These are phyloP conservation scores for Apotomis capreana DNA, from an alignment of 2,888 invertebrate species.

Conservation along the genomic window DNA sequence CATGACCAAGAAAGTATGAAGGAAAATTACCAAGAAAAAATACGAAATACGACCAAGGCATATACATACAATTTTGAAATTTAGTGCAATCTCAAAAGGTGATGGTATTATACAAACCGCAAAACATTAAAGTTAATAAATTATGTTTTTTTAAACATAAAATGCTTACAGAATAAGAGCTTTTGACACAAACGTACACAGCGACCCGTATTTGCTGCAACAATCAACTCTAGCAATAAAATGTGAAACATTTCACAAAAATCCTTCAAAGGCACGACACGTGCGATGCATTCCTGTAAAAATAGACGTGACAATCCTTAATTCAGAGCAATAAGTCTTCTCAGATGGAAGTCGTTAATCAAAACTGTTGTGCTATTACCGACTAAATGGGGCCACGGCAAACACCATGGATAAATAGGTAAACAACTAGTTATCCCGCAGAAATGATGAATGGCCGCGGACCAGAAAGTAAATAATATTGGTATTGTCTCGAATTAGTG, in stretches of 20 bases:
- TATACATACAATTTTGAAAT: too few relatives aligned
- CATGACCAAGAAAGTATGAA: too few relatives aligned
- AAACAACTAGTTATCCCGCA: conserved; percentile 34
- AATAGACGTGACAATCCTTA: conserved; percentile 8
- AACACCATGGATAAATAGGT: conserved; percentile 40
- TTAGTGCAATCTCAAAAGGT: too few relatives aligned
- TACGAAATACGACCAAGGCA: too few relatives aligned
- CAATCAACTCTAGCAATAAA: conserved; percentile 8
- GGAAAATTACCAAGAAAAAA: too few relatives aligned
- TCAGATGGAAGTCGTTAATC: conserved; percentile 41
- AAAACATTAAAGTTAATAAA: not conserved
- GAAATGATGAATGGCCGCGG: conserved; percentile 35
- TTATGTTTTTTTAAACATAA: too few relatives aligned
- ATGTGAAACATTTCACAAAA: conserved; percentile 11
- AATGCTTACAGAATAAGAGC: not conserved
- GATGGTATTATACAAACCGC: too few relatives aligned
- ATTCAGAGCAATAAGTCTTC: conserved; percentile 29
- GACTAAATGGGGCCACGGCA: conserved; percentile 35
- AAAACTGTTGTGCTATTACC: conserved; percentile 39
- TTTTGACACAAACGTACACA: not conserved
- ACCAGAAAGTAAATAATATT: conserved; percentile 35
- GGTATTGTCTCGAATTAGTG: conserved; percentile 21
- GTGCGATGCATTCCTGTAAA: conserved; percentile 11
- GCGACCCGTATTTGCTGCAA: not conserved
- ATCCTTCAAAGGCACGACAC: conserved; percentile 2